Evolutionary conservation across 2,113 vertebrate genomes (phyloP).

Genomic region (Cebus imitator): DNA sequence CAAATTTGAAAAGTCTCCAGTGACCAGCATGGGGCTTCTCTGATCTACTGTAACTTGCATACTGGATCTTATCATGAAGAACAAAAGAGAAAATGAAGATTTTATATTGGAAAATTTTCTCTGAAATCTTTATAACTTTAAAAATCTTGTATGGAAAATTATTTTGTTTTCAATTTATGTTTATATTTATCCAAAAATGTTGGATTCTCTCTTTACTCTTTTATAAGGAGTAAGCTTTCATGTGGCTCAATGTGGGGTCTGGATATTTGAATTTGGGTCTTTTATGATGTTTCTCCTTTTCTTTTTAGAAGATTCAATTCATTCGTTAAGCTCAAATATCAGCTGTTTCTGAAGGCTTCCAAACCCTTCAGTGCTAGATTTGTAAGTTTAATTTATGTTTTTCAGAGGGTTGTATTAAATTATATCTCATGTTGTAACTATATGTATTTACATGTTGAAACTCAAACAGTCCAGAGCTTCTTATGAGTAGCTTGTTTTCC

Average conservation of each 20-base stretch:
- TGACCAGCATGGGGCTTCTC: background rate
- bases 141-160: background rate
- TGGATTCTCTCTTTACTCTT: background rate
- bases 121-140: background rate
- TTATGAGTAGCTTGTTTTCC: background rate
- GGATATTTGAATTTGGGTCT: conserved; percentile 11
- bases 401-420: conserved; percentile 4
- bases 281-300: conserved; percentile 15
- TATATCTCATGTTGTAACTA: background rate
- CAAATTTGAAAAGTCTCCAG: conserved; percentile 30
- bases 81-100: conserved; percentile 30
- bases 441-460: background rate
- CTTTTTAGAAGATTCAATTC: conserved; percentile 24
- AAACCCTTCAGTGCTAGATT: background rate
- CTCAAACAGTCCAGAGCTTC: background rate
- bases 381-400: conserved; percentile 4
- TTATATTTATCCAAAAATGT: conserved; percentile 8
- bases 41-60: background rate
- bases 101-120: background rate
- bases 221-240: conserved; percentile 43
- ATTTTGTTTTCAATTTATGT: conserved; percentile 50
- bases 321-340: conserved; percentile 26
- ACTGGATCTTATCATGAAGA: background rate
- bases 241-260: background rate
- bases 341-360: background rate